These are phyloP conservation scores for Lycocorax pyrrhopterus DNA, from an alignment of 2,113 vertebrate genomes.

Conservation along the genomic window DNA sequence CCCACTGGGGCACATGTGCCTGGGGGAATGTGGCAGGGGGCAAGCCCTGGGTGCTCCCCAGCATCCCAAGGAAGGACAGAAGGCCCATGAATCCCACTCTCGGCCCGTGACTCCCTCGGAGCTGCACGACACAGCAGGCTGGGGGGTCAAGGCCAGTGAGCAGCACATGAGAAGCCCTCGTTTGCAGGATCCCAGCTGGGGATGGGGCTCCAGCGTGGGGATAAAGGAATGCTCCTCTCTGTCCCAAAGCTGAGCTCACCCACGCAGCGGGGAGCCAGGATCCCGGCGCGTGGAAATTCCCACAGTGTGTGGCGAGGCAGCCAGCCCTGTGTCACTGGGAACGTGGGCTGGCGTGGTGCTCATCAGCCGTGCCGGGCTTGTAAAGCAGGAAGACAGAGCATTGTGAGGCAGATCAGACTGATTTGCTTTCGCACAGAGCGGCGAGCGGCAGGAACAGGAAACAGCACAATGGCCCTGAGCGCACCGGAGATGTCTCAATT, in stretches of 20 bases:
- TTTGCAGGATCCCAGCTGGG: not conserved
- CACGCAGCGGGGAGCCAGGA: not conserved
- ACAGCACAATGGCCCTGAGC: conserved; percentile 64
- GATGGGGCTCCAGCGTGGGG: not conserved
- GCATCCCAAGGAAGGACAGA: not conserved
- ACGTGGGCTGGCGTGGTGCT: not conserved
- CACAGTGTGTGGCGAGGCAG: not conserved
- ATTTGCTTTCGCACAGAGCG: conserved; percentile 35
- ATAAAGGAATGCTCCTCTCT: not conserved
- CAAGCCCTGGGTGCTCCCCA: not conserved
- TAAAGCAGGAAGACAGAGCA: conserved; percentile 63
- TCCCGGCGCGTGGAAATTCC: conserved; percentile 34
- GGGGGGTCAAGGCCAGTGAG: not conserved
- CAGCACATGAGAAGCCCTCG: not conserved
- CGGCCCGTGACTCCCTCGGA: not conserved
- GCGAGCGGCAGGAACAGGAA: conserved; percentile 65
- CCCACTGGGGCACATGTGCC: not conserved
- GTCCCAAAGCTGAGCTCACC: not conserved
- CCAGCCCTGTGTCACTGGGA: not conserved
- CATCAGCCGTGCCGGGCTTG: not conserved
- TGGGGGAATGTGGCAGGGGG: not conserved
- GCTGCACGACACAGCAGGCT: rapidly evolving
- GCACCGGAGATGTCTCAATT: conserved; percentile 69
- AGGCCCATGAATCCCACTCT: not conserved
- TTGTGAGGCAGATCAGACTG: conserved; percentile 39